Evolutionary conservation across 2,888 invertebrate species (phyloP), one percentile per base, ranked within the genome.

Genomic region (Papilio gigon): DNA sequence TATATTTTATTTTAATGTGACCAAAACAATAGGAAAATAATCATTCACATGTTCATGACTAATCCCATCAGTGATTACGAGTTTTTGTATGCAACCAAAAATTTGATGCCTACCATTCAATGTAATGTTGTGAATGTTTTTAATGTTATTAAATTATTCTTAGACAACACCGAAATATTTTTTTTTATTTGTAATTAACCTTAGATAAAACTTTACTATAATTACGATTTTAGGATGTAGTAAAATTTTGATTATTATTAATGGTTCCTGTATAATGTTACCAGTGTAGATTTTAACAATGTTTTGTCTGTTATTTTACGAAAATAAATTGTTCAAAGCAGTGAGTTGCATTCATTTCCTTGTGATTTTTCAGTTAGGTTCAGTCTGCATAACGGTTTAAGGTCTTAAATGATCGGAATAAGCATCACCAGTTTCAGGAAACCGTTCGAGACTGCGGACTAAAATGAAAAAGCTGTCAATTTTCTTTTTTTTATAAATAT

Each of bases 131-230:
- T 84, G 86, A 85, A 79, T 87, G 87, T 73, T 80, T 80, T 81
- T 80, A 81, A 82, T 85, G 79, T 85, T 85, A 89, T 85, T 90
- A 90, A 90, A 90, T 89, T 90, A 89, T 84, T 85, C 82, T 82
- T 86, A 86, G 84, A 84, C 74, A 71, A 78, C 80, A 76, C 67
- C 59, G 73, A 73, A 80, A 83, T 80, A 77, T 85, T 86, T 87
- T 84, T 74, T 82, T 84, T 84, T 82, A 62, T 44, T 69, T 65
- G 44, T 69, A 61, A 65, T 60, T 61, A 53, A 60, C 60, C 60
- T 68, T 59, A 58, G 42, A 50, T 63, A 33, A 35, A 33, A 47
- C 14, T 44, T 33, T 44, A 44, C 27, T 27, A 20, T 20, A 44
- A 44, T n/a, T 65, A 42, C 40, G 9, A 33, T 58, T 33, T 30